A percentile compares a stretch with the other conserved stretches of the same genome.
Evolutionary conservation across 1,140 invertebrate species (phyloP).

Genomic region (Eumaeus atala): DNA sequence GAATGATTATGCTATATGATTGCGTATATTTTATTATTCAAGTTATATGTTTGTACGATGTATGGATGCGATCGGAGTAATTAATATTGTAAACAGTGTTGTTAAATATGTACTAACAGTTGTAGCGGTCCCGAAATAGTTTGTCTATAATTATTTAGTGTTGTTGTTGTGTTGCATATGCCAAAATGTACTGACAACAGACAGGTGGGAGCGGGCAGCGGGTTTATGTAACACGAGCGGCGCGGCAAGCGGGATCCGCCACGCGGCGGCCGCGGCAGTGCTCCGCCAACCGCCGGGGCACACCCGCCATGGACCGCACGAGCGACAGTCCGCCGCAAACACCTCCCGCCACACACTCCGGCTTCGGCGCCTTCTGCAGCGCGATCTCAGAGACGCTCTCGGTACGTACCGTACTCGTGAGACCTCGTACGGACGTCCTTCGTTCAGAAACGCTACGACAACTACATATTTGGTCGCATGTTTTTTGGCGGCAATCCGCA

Average conservation of each 20-base stretch:
- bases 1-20: too few species aligned
- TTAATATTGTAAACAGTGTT: background rate
- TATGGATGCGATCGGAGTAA: background rate
- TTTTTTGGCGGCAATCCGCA: slow-evolving; percentile 43
- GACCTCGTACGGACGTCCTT: slow-evolving; percentile 19
- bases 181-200: slow-evolving; percentile 60
- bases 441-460: slow-evolving; percentile 1
- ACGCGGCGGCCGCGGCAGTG: slow-evolving; percentile 45
- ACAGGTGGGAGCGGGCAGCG: slow-evolving; percentile 60
- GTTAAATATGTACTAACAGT: slow-evolving; percentile 28
- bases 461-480: slow-evolving; percentile 16
- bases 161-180: slow-evolving; percentile 64
- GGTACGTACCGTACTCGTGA: slow-evolving; percentile 46
- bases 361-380: slow-evolving; percentile 67
- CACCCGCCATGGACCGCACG: slow-evolving; percentile 58
- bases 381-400: slow-evolving; percentile 64
- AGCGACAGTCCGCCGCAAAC: slow-evolving; percentile 44
- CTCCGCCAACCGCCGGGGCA: slow-evolving; percentile 46
- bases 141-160: slow-evolving; percentile 68
- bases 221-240: slow-evolving; percentile 28
- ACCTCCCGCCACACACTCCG: slow-evolving; percentile 46
- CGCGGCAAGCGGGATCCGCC: slow-evolving; percentile 27
- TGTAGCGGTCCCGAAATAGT: slow-evolving; percentile 44
- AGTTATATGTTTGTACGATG: too few species aligned
- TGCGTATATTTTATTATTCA: too few species aligned